Percentiles rank a stretch among this genome's conserved stretches.
phyloP scores from a whole-genome alignment of 2,113 vertebrate species.

The Gulo gulo region DNA sequence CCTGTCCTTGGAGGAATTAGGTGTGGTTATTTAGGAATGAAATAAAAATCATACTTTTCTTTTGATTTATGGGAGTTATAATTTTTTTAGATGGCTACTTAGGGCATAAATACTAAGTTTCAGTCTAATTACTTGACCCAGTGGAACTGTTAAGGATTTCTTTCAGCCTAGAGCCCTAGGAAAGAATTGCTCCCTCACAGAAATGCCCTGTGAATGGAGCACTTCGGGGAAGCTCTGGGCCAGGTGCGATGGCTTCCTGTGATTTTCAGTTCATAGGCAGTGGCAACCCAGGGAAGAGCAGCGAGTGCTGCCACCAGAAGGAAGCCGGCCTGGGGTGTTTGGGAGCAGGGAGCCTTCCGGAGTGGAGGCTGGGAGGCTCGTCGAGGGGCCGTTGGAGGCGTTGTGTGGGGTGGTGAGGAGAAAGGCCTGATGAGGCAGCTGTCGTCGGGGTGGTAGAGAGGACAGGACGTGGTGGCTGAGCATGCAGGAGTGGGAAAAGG shows the following conservation, averaged over 20 bases:
- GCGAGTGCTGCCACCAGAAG: background rate
- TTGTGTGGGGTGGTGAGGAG: background rate
- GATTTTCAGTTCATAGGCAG: background rate
- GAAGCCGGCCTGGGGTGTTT: background rate
- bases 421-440: background rate
- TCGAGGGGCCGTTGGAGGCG: background rate
- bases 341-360: background rate
- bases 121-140: conserved; percentile 24
- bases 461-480: background rate
- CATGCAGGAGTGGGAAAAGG: background rate
- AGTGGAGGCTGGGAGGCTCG: background rate
- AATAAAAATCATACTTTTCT: background rate
- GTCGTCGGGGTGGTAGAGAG: background rate
- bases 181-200: background rate
- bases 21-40: background rate
- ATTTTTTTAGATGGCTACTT: background rate
- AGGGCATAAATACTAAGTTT: background rate
- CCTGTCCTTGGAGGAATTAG: background rate
- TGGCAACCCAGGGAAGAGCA: background rate
- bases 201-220: background rate
- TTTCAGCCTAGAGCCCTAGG: background rate
- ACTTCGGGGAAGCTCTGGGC: background rate
- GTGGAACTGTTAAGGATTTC: background rate
- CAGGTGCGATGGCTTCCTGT: background rate
- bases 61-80: background rate